These are phyloP conservation scores for Monochamus saltuarius DNA, from an alignment of 1,140 invertebrate species.

Conservation along the genomic window DNA sequence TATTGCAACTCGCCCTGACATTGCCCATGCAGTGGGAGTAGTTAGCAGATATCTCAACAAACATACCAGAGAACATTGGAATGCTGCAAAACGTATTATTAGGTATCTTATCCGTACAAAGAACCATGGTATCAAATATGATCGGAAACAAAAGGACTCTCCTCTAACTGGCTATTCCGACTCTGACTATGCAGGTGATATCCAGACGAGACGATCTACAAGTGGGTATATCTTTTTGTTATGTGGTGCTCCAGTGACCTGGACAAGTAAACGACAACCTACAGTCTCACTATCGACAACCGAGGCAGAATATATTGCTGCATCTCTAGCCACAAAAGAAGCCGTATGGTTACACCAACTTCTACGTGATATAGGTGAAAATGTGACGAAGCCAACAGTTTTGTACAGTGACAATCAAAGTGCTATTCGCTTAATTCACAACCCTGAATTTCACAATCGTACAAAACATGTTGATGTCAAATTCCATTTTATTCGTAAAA, in stretches of 20 bases:
- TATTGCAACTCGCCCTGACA: slow-evolving; percentile 7
- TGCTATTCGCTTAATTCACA: background rate
- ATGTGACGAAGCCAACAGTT: no score
- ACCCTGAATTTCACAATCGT: slow-evolving; percentile 1
- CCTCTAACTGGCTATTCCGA: background rate
- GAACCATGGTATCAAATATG: background rate
- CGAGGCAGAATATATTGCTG: no score
- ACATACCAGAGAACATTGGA: slow-evolving; percentile 7
- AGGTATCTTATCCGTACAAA: no score
- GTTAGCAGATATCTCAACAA: slow-evolving; percentile 12
- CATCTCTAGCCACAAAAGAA: no score
- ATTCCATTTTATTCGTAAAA: background rate
- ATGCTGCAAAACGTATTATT: slow-evolving; percentile 10
- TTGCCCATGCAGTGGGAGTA: slow-evolving; percentile 1
- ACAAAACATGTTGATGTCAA: background rate
- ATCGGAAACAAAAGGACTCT: background rate
- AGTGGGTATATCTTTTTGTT: background rate
- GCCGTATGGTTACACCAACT: no score
- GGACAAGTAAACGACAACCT: no score
- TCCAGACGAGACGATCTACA: background rate
- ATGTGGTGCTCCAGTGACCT: background rate
- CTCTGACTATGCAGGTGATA: background rate
- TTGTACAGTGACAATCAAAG: slow-evolving; percentile 5
- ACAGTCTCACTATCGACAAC: no score
- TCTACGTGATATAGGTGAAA: no score